Evolutionary conservation across 2,888 invertebrate species (phyloP).

Genomic region (Scotopteryx bipunctaria): DNA sequence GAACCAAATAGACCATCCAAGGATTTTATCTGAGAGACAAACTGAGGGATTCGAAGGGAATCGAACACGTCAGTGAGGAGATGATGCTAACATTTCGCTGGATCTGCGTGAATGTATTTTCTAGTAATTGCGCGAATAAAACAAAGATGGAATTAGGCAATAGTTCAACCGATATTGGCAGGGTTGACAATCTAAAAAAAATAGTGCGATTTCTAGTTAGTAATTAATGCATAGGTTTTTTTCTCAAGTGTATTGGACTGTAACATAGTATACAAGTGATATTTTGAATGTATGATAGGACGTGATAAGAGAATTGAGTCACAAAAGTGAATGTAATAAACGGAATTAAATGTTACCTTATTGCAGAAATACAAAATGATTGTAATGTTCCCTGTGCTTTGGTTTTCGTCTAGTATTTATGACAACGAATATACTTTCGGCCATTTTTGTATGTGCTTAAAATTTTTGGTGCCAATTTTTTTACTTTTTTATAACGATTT

Average conservation of each 20-base stretch:
- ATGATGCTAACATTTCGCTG: not conserved
- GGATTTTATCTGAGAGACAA: constrained; percentile 18
- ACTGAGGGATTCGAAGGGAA: constrained; percentile 12
- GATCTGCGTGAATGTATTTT: too few species aligned
- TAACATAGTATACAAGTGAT: constrained; percentile 38
- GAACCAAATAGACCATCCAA: constrained; percentile 41
- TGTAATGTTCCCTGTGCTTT: too few species aligned
- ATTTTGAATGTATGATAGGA: constrained; percentile 34
- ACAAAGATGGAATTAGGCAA: not conserved
- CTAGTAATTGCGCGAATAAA: too few species aligned
- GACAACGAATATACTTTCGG: constrained; percentile 57
- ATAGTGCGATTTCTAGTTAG: constrained; percentile 30
- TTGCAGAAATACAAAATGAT: constrained; percentile 35
- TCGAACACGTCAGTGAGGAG: not conserved
- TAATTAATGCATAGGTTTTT: constrained; percentile 23
- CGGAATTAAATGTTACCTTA: constrained; percentile 14
- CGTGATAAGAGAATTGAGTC: constrained; percentile 35
- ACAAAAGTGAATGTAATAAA: constrained; percentile 20
- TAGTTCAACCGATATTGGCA: not conserved
- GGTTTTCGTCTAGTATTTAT: constrained; percentile 36
- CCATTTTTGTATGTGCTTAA: constrained; percentile 54
- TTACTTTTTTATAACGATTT: constrained; percentile 33
- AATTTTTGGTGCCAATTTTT: constrained; percentile 60
- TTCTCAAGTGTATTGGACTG: constrained; percentile 23
- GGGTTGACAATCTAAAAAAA: constrained; percentile 23